A percentile compares a stretch with the other conserved stretches of the same genome.
These are phyloP conservation scores for Picathartes gymnocephalus DNA, from an alignment of 2,113 vertebrate species.

Conservation along the genomic window DNA sequence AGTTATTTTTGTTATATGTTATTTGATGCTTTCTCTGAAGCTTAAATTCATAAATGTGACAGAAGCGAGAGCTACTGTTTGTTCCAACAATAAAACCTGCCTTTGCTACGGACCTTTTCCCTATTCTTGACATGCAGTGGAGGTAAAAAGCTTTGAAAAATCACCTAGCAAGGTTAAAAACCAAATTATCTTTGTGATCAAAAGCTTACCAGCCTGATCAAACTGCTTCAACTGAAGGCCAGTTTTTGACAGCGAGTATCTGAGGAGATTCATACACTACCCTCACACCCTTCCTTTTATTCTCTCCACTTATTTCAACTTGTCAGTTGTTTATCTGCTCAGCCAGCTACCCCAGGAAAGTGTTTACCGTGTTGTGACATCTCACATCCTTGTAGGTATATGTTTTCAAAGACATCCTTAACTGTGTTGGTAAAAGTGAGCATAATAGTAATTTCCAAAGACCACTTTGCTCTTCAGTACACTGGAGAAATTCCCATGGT, in stretches of 20 bases:
- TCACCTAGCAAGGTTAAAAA: not conserved
- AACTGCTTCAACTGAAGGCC: not conserved
- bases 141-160: slow-evolving; percentile 49
- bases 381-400: not conserved
- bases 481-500: not conserved
- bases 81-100: slow-evolving; percentile 1
- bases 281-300: not conserved
- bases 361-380: not conserved
- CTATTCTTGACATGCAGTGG: not conserved
- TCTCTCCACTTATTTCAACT: not conserved
- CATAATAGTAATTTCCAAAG: not conserved
- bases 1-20: not conserved
- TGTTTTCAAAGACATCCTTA: not conserved
- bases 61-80: slow-evolving; percentile 38
- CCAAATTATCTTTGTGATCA: not conserved
- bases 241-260: not conserved
- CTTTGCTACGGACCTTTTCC: slow-evolving; percentile 13
- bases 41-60: not conserved
- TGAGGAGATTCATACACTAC: not conserved
- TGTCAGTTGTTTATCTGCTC: slow-evolving; percentile 2
- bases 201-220: not conserved
- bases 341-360: not conserved
- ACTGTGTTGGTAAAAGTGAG: not conserved
- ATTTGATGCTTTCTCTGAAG: slow-evolving; percentile 30
- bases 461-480: not conserved